These are phyloP conservation scores for Trissonchulus latispiculum DNA, from an alignment of 2,888 invertebrate species.

Conservation along the genomic window DNA sequence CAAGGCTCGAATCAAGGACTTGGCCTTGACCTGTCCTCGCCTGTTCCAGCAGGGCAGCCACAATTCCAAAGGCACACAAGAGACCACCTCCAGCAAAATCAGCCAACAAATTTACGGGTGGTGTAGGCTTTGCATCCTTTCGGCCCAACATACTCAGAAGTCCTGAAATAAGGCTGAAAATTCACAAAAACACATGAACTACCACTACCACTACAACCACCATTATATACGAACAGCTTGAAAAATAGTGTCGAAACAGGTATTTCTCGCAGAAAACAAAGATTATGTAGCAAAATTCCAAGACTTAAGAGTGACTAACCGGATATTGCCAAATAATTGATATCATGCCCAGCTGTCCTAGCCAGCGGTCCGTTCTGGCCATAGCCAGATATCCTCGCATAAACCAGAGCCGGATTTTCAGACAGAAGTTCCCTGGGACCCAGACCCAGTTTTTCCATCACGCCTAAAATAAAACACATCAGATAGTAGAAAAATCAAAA, in stretches of 20 bases:
- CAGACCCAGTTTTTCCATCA: constrained; percentile 81
- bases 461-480: constrained; percentile 61
- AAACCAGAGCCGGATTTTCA: constrained; percentile 57
- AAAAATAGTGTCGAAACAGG: too few species aligned
- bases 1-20: constrained; percentile 78
- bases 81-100: constrained; percentile 95
- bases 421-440: constrained; percentile 63
- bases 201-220: too few species aligned
- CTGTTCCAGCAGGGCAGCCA: constrained; percentile 72
- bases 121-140: constrained; percentile 54
- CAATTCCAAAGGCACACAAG: constrained; percentile 75
- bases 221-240: too few species aligned
- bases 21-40: constrained; percentile 60
- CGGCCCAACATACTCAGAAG: constrained; percentile 68
- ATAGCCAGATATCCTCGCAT: constrained; percentile 82
- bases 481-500: too few species aligned
- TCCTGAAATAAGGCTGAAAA: too few species aligned
- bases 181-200: too few species aligned
- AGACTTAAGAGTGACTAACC: too few species aligned
- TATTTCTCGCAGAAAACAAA: too few species aligned
- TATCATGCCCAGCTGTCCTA: constrained; percentile 83
- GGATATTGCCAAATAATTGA: constrained; percentile 80
- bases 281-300: too few species aligned
- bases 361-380: constrained; percentile 71
- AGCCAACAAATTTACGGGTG: constrained; percentile 75